phyloP scores from a whole-genome alignment of 2,888 invertebrate species.

The Bellardia bayeri region DNA sequence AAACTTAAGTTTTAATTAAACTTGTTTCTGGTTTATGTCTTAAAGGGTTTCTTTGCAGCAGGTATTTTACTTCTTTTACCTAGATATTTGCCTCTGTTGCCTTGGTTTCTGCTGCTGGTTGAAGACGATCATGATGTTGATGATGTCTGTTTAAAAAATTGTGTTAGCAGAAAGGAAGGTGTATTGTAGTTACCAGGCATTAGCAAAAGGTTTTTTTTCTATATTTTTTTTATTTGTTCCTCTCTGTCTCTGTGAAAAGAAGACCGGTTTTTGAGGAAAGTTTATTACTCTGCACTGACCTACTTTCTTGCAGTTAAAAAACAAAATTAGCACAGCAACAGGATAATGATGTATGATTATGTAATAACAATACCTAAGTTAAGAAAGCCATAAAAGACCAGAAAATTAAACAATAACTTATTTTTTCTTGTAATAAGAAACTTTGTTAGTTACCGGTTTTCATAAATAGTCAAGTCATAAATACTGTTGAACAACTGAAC shows the following conservation, averaged over 20 bases:
- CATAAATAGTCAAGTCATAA: too few species aligned
- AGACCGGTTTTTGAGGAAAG: conserved; percentile 70
- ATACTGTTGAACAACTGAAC: too few species aligned
- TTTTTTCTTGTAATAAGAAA: too few species aligned
- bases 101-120: conserved; percentile 13
- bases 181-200: conserved; percentile 48
- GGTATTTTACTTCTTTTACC: conserved; percentile 48
- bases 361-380: conserved; percentile 26
- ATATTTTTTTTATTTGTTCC: too few species aligned
- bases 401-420: not conserved
- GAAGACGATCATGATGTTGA: conserved; percentile 19
- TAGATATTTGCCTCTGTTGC: not conserved
- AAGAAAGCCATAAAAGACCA: not conserved
- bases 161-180: conserved; percentile 48
- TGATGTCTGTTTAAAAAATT: conserved; percentile 49
- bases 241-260: not conserved
- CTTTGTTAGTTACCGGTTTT: too few species aligned
- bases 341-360: conserved; percentile 61
- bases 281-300: conserved; percentile 71
- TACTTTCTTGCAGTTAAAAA: conserved; percentile 52
- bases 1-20: conserved; percentile 17
- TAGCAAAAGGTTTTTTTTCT: conserved; percentile 48
- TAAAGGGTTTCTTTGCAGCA: conserved; percentile 63
- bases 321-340: conserved; percentile 54
- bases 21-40: conserved; percentile 51